Conservation (phyloP, 2,113 vertebrate species). For the Phylloscopus trochilus region DNA sequence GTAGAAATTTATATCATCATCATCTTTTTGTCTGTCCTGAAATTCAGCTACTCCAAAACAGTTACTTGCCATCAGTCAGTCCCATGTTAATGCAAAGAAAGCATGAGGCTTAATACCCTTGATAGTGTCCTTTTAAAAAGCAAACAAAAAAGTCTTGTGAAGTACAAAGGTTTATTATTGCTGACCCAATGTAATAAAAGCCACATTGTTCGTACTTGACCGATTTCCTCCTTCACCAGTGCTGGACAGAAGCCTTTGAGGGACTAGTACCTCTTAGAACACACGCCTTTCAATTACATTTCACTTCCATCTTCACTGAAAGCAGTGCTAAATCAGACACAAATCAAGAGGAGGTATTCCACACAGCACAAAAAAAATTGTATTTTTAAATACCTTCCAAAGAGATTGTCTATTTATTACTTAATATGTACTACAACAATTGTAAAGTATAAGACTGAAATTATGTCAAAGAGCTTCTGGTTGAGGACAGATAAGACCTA, state of each 20-base stretch:
- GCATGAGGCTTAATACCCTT: conserved; percentile 8
- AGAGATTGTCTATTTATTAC: background rate
- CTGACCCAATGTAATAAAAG: conserved; percentile 26
- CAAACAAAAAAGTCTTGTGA: background rate
- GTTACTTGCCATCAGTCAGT: background rate
- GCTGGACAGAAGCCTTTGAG: conserved; percentile 6
- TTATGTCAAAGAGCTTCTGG: background rate
- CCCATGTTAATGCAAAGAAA: background rate
- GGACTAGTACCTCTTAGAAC: background rate
- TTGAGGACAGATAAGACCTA: background rate
- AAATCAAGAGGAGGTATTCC: background rate
- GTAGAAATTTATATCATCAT: background rate
- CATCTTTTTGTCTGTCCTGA: background rate
- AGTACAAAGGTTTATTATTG: conserved; percentile 47
- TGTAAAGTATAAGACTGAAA: background rate
- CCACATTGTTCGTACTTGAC: conserved; percentile 30
- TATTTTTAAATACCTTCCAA: background rate
- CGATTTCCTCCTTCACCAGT: background rate
- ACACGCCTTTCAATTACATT: background rate
- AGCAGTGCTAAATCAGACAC: background rate
- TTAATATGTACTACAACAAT: background rate
- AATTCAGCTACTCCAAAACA: background rate
- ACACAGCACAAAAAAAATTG: background rate
- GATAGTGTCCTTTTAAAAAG: background rate
- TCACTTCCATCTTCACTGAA: background rate